Conservation (phyloP, 2,888 invertebrate genomes). For the Stenodera caucasica region DNA sequence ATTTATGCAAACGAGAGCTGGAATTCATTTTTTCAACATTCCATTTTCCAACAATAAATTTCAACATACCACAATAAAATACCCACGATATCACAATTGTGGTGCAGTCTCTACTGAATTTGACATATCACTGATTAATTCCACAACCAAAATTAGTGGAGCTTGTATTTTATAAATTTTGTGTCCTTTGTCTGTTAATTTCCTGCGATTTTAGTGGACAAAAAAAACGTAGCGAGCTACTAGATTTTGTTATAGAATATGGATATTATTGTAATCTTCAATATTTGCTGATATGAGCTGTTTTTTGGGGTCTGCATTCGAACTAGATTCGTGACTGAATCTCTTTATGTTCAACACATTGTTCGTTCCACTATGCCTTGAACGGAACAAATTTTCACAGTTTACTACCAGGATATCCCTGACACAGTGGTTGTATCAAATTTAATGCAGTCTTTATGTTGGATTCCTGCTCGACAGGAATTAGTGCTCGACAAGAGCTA, state of each 20-base stretch:
- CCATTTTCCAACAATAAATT: slow-evolving; percentile 1
- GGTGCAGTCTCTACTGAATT: not conserved
- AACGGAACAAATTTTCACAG: slow-evolving; percentile 16
- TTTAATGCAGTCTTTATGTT: slow-evolving; percentile 49
- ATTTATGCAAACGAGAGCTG: too few species aligned
- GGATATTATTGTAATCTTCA: not conserved
- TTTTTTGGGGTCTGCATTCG: not conserved
- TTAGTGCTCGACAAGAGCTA: slow-evolving; percentile 40
- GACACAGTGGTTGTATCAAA: slow-evolving; percentile 42
- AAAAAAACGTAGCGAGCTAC: too few species aligned
- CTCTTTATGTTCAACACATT: not conserved
- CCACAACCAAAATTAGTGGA: not conserved
- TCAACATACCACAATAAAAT: not conserved
- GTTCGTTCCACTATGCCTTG: not conserved
- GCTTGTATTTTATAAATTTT: not conserved
- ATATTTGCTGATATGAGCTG: too few species aligned
- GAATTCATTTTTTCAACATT: not conserved
- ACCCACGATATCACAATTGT: not conserved
- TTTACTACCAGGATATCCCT: slow-evolving; percentile 25
- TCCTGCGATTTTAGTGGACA: too few species aligned
- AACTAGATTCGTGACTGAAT: not conserved
- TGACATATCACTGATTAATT: slow-evolving; percentile 3
- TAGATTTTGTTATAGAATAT: too few species aligned
- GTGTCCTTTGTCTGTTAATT: not conserved
- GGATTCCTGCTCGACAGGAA: slow-evolving; percentile 37